Conservation (phyloP, 2,888 invertebrate species). For the Tuberolachnus salignus region DNA sequence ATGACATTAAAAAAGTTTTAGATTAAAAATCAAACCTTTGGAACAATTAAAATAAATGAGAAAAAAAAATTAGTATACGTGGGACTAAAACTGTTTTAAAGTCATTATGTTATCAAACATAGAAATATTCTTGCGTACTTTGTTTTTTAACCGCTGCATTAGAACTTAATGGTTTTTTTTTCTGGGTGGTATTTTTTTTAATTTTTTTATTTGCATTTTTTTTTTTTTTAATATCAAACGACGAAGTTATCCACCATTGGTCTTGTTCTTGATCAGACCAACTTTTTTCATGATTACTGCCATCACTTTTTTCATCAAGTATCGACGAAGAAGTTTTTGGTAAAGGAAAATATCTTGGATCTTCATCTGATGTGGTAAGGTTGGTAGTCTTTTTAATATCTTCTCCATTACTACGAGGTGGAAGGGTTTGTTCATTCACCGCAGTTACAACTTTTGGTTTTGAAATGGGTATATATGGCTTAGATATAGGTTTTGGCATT, state of each 20-base stretch:
- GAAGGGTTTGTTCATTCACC: not conserved
- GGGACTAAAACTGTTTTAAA: too few species aligned
- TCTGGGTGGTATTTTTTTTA: not conserved
- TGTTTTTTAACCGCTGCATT: constrained; percentile 13
- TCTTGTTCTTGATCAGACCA: constrained; percentile 6
- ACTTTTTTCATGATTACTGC: constrained; percentile 15
- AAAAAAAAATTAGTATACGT: too few species aligned
- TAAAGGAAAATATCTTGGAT: constrained; percentile 75
- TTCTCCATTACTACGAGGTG: not conserved
- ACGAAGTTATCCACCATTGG: constrained; percentile 17
- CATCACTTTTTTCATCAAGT: not conserved
- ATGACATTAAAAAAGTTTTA: too few species aligned
- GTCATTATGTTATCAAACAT: too few species aligned
- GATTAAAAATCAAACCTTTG: too few species aligned
- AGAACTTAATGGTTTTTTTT: constrained; percentile 9
- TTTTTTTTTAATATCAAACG: constrained; percentile 21
- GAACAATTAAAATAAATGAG: too few species aligned
- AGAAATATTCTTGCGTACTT: constrained; percentile 2
- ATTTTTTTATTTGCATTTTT: constrained; percentile 16
- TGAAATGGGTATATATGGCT: constrained; percentile 23
- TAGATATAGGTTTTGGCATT: constrained; percentile 11
- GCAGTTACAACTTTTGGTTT: constrained; percentile 14
- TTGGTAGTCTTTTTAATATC: constrained; percentile 14
- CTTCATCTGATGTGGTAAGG: constrained; percentile 65
- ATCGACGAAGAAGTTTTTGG: constrained; percentile 66